These are phyloP conservation scores for Tapera naevia DNA, from an alignment of 2,797 vertebrate genomes.

Conservation along the genomic window DNA sequence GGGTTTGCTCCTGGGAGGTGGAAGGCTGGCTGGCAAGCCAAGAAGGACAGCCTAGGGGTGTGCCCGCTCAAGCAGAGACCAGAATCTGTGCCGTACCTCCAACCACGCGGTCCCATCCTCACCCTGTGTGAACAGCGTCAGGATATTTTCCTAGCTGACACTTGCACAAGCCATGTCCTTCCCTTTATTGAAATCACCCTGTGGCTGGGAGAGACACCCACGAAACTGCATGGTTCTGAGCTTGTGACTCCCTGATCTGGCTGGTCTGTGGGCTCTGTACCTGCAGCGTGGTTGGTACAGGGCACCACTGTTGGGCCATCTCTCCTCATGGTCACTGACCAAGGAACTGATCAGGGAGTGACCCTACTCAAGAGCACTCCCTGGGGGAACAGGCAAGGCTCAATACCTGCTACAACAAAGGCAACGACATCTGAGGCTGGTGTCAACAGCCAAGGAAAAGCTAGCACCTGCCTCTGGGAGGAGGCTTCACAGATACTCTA, in stretches of 20 bases:
- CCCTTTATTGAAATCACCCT: background rate
- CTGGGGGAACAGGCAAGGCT: background rate
- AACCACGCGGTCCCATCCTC: accelerated
- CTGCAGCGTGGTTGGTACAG: accelerated
- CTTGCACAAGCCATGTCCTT: background rate
- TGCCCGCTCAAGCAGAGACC: background rate
- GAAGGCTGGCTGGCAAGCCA: background rate
- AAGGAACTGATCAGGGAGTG: background rate
- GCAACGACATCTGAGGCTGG: constrained; percentile 41
- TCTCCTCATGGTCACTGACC: background rate
- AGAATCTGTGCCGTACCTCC: background rate
- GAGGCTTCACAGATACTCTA: constrained; percentile 72
- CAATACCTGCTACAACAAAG: constrained; percentile 23
- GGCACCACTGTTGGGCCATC: background rate
- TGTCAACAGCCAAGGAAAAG: constrained; percentile 38
- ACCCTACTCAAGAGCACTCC: background rate
- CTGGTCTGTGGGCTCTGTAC: background rate
- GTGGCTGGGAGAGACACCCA: background rate
- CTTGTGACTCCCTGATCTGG: background rate
- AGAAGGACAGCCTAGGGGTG: background rate
- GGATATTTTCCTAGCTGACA: background rate
- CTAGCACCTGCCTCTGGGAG: constrained; percentile 21
- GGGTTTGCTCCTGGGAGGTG: background rate
- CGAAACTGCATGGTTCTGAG: background rate
- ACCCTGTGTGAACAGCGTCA: background rate